Percentiles rank a stretch among this genome's conserved stretches.
phyloP scores from a whole-genome alignment of 2,888 invertebrate genomes.

The Periphyllus acericola region DNA sequence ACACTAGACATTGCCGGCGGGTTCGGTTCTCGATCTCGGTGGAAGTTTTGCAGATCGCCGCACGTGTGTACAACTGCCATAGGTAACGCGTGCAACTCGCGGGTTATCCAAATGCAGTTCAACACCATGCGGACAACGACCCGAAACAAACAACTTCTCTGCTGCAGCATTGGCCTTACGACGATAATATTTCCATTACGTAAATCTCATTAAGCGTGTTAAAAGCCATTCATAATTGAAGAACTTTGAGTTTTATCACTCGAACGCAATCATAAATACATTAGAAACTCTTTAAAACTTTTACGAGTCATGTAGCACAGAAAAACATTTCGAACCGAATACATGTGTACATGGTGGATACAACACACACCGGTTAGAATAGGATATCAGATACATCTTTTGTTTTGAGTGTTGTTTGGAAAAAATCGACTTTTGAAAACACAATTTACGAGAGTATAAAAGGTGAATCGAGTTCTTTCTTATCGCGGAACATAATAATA shows the following conservation, averaged over 20 bases:
- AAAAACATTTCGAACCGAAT: neutral
- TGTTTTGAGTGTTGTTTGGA: neutral
- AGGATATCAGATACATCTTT: neutral
- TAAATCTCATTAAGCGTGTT: neutral
- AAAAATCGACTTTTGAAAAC: neutral
- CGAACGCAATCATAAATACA: neutral
- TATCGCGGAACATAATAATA: too few species aligned
- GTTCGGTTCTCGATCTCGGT: too few species aligned
- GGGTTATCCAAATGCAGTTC: neutral
- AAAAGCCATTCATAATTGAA: neutral
- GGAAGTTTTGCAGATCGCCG: too few species aligned
- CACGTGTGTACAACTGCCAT: too few species aligned
- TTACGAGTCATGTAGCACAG: neutral
- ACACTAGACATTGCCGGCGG: too few species aligned
- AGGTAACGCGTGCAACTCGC: too few species aligned
- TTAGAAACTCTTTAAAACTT: slow-evolving; percentile 21
- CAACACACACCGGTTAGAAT: neutral
- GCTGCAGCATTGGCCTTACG: neutral
- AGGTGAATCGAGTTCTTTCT: too few species aligned
- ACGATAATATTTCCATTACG: slow-evolving; percentile 19
- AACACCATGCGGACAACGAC: neutral
- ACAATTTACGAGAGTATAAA: neutral
- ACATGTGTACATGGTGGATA: too few species aligned
- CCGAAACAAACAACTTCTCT: neutral
- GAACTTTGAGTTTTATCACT: slow-evolving; percentile 9